phyloP scores from a whole-genome alignment of 1,140 invertebrate genomes.

The Asobara japonica region DNA sequence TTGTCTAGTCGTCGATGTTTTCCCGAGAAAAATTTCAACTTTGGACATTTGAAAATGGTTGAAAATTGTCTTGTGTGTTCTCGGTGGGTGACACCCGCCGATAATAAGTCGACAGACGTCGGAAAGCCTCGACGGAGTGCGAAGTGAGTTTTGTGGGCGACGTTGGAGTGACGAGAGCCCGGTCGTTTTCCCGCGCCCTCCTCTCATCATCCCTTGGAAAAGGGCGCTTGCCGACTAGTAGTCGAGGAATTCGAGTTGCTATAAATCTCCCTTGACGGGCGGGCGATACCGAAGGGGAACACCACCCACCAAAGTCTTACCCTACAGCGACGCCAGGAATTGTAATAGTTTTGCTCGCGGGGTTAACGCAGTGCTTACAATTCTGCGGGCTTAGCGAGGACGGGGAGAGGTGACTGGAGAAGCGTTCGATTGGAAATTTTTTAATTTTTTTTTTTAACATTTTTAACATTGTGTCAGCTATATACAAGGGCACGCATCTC shows the following conservation, averaged over 20 bases:
- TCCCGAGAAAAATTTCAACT: no score
- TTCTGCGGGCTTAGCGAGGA: slow-evolving; percentile 18
- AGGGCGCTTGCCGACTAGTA: slow-evolving; percentile 59
- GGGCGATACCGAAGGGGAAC: slow-evolving; percentile 51
- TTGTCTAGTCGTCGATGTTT: no score
- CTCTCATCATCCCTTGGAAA: slow-evolving; percentile 44
- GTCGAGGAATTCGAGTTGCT: slow-evolving; percentile 66
- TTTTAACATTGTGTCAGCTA: no score
- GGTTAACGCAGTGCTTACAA: slow-evolving; percentile 32
- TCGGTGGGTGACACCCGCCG: not conserved
- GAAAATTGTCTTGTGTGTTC: not conserved
- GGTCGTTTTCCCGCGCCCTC: slow-evolving; percentile 26
- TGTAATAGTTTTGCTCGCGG: slow-evolving; percentile 50
- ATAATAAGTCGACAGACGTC: slow-evolving; percentile 4
- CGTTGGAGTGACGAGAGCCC: slow-evolving; percentile 57
- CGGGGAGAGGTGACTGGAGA: slow-evolving; percentile 36
- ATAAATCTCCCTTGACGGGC: slow-evolving; percentile 66
- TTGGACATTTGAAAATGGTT: no score
- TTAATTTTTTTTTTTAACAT: no score
- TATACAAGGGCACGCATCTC: no score
- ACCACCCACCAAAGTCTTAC: slow-evolving; percentile 21
- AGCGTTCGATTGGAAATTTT: slow-evolving; percentile 25
- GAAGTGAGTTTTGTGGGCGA: slow-evolving; percentile 58
- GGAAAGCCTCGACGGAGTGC: slow-evolving; percentile 39
- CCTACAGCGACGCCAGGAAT: slow-evolving; percentile 41